phyloP scores from a whole-genome alignment of 2,113 vertebrate species.

The Nyctibius bracteatus region DNA sequence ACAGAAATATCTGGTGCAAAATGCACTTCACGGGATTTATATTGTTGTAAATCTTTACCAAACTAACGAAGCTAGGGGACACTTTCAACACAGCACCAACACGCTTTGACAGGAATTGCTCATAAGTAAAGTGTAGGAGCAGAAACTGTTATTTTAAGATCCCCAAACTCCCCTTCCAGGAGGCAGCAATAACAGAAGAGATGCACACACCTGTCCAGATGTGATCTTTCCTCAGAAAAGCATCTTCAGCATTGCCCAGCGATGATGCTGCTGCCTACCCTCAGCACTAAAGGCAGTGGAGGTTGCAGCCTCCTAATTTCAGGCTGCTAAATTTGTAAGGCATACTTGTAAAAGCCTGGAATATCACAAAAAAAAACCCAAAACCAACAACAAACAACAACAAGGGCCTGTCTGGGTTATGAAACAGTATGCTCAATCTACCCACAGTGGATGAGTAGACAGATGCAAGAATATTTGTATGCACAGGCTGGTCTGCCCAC shows the following conservation, averaged over 20 bases:
- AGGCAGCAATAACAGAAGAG: neutral
- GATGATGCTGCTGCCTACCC: neutral
- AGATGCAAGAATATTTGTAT: neutral
- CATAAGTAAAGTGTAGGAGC: neutral
- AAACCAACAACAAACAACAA: too few species aligned
- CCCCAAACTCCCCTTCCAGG: neutral
- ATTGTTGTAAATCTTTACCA: neutral
- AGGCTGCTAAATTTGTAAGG: neutral
- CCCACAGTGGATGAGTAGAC: neutral
- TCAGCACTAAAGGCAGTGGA: neutral
- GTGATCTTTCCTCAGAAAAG: neutral
- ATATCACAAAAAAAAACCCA: neutral
- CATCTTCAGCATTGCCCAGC: neutral
- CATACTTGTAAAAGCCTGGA: neutral
- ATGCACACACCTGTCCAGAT: too few species aligned
- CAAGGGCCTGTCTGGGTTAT: neutral
- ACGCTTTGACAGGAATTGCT: neutral
- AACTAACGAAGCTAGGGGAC: neutral
- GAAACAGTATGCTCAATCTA: rapidly evolving
- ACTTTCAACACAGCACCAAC: neutral
- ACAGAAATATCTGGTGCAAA: neutral
- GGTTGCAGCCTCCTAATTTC: neutral
- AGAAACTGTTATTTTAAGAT: neutral
- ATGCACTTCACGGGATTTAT: neutral
- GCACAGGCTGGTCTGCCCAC: neutral